Percentiles rank a stretch among this genome's conserved stretches.
These are phyloP conservation scores for Diprion similis DNA, from an alignment of 1,140 invertebrate species.

Conservation along the genomic window DNA sequence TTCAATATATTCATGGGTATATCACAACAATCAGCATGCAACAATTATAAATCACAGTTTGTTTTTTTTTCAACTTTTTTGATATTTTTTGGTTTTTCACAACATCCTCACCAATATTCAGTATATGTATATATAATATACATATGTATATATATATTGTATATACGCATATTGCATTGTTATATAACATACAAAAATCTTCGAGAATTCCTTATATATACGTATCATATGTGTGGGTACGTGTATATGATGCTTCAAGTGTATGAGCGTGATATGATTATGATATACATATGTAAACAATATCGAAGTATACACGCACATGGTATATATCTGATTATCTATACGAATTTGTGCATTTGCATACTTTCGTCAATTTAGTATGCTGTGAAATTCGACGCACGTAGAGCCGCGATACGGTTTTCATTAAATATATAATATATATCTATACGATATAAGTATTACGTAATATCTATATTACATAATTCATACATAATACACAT, in stretches of 20 bases:
- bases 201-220: neutral
- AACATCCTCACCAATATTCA: neutral
- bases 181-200: neutral
- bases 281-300: neutral
- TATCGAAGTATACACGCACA: neutral
- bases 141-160: neutral
- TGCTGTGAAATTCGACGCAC: no score
- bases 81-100: neutral
- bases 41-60: slow-evolving; percentile 39
- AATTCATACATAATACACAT: neutral
- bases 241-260: no score
- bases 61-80: neutral
- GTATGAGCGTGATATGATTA: neutral
- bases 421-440: no score
- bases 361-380: neutral
- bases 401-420: no score
- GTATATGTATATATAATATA: neutral
- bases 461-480: no score
- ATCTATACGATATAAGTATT: no score
- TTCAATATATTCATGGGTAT: slow-evolving; percentile 13
- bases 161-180: neutral
- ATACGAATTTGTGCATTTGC: neutral
- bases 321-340: neutral
- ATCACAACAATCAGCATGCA: slow-evolving; percentile 56
- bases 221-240: no score